Conservation (phyloP, 2,113 vertebrate genomes). For the Scopus umbretta region DNA sequence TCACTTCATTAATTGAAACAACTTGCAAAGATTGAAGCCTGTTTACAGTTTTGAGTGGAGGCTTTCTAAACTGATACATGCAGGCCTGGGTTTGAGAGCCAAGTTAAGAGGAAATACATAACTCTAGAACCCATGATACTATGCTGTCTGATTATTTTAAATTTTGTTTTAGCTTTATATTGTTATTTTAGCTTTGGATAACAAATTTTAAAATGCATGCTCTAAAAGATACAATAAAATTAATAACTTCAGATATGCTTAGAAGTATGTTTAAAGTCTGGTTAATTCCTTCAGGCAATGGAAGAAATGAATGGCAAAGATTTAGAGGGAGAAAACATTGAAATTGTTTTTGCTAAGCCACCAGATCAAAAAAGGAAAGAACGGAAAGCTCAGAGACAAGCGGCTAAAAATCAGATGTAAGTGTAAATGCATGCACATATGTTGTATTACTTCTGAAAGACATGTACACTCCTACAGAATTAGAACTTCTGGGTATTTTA, state of each 20-base stretch:
- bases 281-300: conserved; percentile 84
- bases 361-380: conserved; percentile 99
- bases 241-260: background rate
- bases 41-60: background rate
- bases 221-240: conserved; percentile 21
- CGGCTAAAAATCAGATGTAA: conserved; percentile 95
- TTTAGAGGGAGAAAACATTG: conserved; percentile 94
- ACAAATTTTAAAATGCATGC: background rate
- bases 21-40: background rate
- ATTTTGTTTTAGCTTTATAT: background rate
- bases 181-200: background rate
- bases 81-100: background rate
- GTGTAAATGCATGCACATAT: conserved; percentile 62
- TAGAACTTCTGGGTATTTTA: background rate
- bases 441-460: conserved; percentile 33
- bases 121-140: background rate
- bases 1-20: conserved; percentile 8
- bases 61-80: background rate
- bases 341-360: conserved; percentile 98
- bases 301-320: conserved; percentile 97
- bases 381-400: conserved; percentile 96
- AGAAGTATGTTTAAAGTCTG: conserved; percentile 49
- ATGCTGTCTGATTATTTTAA: background rate
- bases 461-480: background rate
- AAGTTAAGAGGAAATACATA: background rate